Evolutionary conservation across 2,113 vertebrate species (phyloP).

Genomic region (Caracal caracal): DNA sequence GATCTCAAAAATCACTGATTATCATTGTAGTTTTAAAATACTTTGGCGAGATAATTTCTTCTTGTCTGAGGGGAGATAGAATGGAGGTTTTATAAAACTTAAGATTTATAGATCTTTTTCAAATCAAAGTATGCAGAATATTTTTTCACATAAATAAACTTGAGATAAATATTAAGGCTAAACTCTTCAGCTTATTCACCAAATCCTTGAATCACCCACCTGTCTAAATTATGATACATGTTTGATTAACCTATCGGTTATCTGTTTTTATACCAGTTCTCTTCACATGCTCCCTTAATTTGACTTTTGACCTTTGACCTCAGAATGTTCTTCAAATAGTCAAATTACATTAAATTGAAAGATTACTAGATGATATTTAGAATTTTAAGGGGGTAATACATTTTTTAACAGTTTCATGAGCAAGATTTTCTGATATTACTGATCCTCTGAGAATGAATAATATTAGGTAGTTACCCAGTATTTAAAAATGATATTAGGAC

Average conservation of each 20-base stretch:
- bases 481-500: conserved; percentile 9
- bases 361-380: background rate
- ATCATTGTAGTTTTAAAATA: background rate
- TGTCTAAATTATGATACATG: background rate
- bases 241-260: conserved; percentile 21
- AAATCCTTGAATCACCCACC: background rate
- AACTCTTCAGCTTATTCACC: background rate
- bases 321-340: background rate
- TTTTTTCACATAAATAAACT: background rate
- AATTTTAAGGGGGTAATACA: background rate
- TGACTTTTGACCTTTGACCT: background rate
- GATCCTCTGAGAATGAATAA: background rate
- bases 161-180: conserved; percentile 40
- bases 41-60: conserved; percentile 24
- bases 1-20: background rate
- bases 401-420: background rate
- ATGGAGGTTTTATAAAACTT: conserved; percentile 2
- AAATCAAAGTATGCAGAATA: conserved; percentile 38
- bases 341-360: conserved; percentile 40
- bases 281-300: background rate
- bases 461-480: background rate
- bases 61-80: background rate
- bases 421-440: conserved; percentile 37
- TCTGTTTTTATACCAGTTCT: conserved; percentile 42
- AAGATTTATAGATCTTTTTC: conserved; percentile 10